Percentiles rank a stretch among this genome's conserved stretches.
These are phyloP conservation scores for Drosophila triauraria DNA, from an alignment of 1,140 invertebrate genomes.

Conservation along the genomic window DNA sequence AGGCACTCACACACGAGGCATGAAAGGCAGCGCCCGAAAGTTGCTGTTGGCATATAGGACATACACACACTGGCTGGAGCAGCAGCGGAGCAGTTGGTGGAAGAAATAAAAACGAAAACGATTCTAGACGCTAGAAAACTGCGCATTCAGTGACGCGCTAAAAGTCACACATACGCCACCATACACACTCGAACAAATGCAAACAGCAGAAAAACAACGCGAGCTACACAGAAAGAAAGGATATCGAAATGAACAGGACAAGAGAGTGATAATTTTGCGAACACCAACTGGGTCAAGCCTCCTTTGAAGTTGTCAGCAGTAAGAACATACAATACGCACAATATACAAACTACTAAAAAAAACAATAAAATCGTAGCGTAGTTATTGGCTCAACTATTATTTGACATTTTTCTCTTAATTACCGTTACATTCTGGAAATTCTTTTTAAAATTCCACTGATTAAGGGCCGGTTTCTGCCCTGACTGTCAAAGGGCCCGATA, in stretches of 20 bases:
- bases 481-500: no score
- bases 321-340: no score
- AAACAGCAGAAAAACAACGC: slow-evolving; percentile 36
- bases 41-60: slow-evolving; percentile 46
- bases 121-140: slow-evolving; percentile 63
- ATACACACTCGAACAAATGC: slow-evolving; percentile 32
- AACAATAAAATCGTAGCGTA: no score
- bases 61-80: neutral
- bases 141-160: slow-evolving; percentile 79
- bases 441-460: no score
- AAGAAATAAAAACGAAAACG: slow-evolving; percentile 47
- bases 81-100: slow-evolving; percentile 10
- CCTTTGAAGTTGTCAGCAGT: no score
- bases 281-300: no score
- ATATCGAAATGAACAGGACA: neutral
- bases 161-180: slow-evolving; percentile 68
- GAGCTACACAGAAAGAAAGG: slow-evolving; percentile 16
- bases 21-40: slow-evolving; percentile 50
- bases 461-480: no score
- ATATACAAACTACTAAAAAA: no score
- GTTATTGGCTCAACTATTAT: no score
- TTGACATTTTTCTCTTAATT: no score
- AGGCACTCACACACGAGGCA: slow-evolving; percentile 60
- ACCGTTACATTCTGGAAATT: no score
- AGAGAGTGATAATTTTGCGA: no score